Base-by-base conservation (phyloP, 2,888 invertebrate species). In the Meteorus cinctellus region DNA sequence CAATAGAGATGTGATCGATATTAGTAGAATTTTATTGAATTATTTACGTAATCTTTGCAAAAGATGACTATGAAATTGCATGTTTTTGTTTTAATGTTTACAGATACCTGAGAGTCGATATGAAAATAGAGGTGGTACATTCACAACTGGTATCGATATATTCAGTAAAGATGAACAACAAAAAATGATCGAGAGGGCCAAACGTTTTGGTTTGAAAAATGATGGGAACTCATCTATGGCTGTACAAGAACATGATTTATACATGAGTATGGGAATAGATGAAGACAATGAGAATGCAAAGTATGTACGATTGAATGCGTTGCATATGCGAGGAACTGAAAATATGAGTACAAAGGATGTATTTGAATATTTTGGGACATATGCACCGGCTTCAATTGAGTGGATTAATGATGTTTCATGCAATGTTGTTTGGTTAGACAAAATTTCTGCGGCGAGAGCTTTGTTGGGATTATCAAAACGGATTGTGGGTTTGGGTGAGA, bases 401-500 rank as follows among this genome's bases (percentile, higher is more conserved):
- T 96, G 96, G 95, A 93, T 96, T 76, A 94, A 94, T 90, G 94
- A 95, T 86, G 90, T 92, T 81, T 94, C 95, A 83, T 96, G 96
- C 82, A 94, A 94, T 87, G 91, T 94, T 2, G 91, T 93, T 0
- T 94, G 93, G 93, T 78, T 90, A 34, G 93, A 94, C 81, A 90
- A 91, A 78, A 83, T 91, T 27, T 91, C 92, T 0, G 91, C 93
- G 45, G 92, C 93, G 0, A 90, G 92, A 83, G 94, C 94, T 34
- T 87, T 94, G 82, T 86, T 92, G 80, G 92, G 90, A 73, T 86
- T 92, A 63, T 93, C 93, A n/a, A 91, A 90, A 86, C 84, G 84
- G 79, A 90, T 92, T 34, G 77, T 84, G n/a, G 90, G 90, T n/a
- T 72, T 84, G 2, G 76, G 69, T 45, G 78, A 72, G 73, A 74